Evolutionary conservation across 2,888 invertebrate species (phyloP), one percentile per base, ranked within the genome.

Genomic region (Carpatolechia fugitivella): DNA sequence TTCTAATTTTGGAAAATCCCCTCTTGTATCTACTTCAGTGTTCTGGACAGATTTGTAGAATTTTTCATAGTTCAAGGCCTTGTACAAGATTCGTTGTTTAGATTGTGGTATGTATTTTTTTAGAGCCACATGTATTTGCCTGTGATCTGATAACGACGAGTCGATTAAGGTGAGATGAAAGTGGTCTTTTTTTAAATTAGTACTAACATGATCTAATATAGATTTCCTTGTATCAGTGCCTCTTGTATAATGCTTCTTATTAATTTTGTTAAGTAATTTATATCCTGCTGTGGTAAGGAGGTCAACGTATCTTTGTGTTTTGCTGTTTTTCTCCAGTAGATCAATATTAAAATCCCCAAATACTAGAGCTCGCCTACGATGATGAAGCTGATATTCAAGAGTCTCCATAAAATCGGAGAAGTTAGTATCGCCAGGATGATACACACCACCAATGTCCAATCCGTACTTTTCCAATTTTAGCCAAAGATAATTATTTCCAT

Each of bases 401-500:
- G 16, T 33, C 13, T 58, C 33, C 11, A 56, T 36, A 56, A 64
- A 61, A 8, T 60, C 38, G 1, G 54, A 35, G n/a, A 54, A 51
- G 10, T 62, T 59, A 7, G 63, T 60, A 40, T 61, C 48, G 7
- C 61, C 58, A 13, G 63, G 61, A 18, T 63, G 60, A 51, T 65
- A 67, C 1, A 65, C 41, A 10, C 60, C 41, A 13, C 64, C 68
- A 44, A 64, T 47, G 10, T 62, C 57, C 1, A 65, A 40, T 0
- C 55, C 10, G 49, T 53, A 60, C 41, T 54, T 63, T 8, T 62
- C 40, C 29, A 64, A 33, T 35, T 54, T 46, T 18, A 65, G 48
- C 65, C 65, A 66, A 13, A 65, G 50, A n/a, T 60, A 69, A 29
- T 66, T 65, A 29, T 59, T 64, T 3, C 66, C 66, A 3, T 35